Base-by-base conservation (phyloP, 1,140 invertebrate species). In the Sogatella furcifera region DNA sequence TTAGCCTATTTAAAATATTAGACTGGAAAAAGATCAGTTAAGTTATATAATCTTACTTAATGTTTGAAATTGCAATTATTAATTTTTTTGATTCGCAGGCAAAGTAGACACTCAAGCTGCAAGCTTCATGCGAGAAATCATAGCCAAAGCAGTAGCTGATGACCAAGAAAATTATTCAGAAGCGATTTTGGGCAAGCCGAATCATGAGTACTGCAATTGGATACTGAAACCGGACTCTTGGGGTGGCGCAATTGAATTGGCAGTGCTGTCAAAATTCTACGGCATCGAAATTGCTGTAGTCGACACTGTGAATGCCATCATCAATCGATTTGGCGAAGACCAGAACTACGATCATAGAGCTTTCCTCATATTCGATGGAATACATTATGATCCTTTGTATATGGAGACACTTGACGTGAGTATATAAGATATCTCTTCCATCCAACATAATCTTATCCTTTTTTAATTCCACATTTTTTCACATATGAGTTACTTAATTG, bases 301-400 rank as follows among this genome's bases (percentile, higher is more conserved):
- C 4, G 90, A 97, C 71, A 94, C 90, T 42, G 82, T 94, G 62
- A 91, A 91, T 75, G 84, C 84, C 28, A 86, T 90, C 60, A 89
- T 97, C 34, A 94, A 95, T 72, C 82, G 89, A 68, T 97, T 97
- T 77, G 95, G 95, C 5, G 94, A 97, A 74, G 92, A 96, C 76
- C 84, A 89, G 69, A 82, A 88, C 67, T 97, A 93, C 70, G 75
- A 82, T 17, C 77, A 89, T 52, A 75, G 94, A 69, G 89, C 95
- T 11, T 90, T 97, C 70, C 77, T 98, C 2, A 80, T 97, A 52
- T 98, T 97, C 73, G 93, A 97, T 77, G 95, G 95, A 19, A 92
- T 97, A 61, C 95, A 97, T 76, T 97, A 97, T 72, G 95, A 98
- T 76, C 90, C 93, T 1, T 73, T 98, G 1, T 89, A 92, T 69